Conservation (phyloP, 2,113 vertebrate species). For the Lates calcarifer region DNA sequence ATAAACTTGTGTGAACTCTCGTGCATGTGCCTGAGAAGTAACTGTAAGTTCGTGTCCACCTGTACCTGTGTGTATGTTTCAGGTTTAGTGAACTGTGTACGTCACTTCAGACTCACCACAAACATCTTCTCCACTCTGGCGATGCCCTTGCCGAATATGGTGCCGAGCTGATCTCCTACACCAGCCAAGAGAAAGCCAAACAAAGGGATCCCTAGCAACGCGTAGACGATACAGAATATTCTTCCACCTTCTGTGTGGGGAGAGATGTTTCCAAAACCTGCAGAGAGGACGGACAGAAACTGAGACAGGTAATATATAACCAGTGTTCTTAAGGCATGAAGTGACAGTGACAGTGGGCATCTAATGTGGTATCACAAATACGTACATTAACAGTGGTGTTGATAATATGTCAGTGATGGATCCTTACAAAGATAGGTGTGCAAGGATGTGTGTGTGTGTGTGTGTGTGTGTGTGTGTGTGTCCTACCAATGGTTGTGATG, state of each 20-base stretch:
- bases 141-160: conserved; percentile 96
- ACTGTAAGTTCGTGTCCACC: background rate
- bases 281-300: conserved; percentile 32
- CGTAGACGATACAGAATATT: conserved; percentile 97
- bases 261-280: conserved; percentile 97
- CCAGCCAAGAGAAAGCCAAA: conserved; percentile 97
- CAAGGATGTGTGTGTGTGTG: background rate
- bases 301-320: background rate
- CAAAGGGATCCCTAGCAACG: conserved; percentile 94
- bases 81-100: background rate
- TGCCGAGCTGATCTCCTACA: conserved; percentile 96
- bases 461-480: conserved; percentile 23
- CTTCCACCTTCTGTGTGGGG: conserved; percentile 94
- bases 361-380: background rate
- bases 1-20: background rate
- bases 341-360: background rate
- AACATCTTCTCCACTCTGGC: conserved; percentile 96
- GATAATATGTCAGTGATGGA: too few species aligned
- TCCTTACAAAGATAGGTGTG: too few species aligned
- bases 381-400: too few species aligned
- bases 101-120: conserved; percentile 87
- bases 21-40: background rate
- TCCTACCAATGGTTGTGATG: conserved; percentile 97
- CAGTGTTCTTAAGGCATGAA: background rate
- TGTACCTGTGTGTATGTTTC: background rate